Evolutionary conservation across 2,797 vertebrate genomes (phyloP).

Genomic region (Gadopsis marmoratus): DNA sequence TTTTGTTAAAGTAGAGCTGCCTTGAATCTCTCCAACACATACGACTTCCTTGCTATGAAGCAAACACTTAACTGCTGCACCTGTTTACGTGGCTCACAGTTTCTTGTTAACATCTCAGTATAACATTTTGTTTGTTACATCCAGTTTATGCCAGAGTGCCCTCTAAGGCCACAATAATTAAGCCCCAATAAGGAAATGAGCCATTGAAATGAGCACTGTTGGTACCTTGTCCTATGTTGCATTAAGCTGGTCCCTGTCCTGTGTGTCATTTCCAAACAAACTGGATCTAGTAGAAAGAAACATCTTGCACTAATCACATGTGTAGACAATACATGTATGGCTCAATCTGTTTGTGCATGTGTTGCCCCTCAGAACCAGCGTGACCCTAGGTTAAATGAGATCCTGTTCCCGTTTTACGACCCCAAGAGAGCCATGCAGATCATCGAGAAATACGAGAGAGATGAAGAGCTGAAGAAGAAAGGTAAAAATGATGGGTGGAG

Average conservation of each 20-base stretch:
- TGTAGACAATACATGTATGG: slow-evolving; percentile 6
- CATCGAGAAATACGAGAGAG: slow-evolving; percentile 95
- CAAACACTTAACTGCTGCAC: slow-evolving; percentile 36
- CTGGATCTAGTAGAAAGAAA: no score
- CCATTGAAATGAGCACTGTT: background rate
- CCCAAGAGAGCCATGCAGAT: slow-evolving; percentile 97
- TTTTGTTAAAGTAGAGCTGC: slow-evolving; percentile 45
- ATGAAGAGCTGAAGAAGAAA: slow-evolving; percentile 92
- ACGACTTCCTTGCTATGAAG: slow-evolving; percentile 30
- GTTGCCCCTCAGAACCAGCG: slow-evolving; percentile 90
- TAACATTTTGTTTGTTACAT: slow-evolving; percentile 18
- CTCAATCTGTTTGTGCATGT: slow-evolving; percentile 34
- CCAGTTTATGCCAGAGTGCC: slow-evolving; percentile 17
- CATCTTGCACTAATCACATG: no score
- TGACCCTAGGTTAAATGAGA: slow-evolving; percentile 97
- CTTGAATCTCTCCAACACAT: slow-evolving; percentile 33
- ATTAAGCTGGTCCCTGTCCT: slow-evolving; percentile 23
- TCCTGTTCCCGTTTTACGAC: slow-evolving; percentile 99
- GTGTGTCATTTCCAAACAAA: slow-evolving; percentile 21
- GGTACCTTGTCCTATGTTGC: slow-evolving; percentile 27
- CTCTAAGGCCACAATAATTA: background rate
- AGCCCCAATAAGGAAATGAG: slow-evolving; percentile 1
- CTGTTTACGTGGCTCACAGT: slow-evolving; percentile 35
- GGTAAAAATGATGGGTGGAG: slow-evolving; percentile 81
- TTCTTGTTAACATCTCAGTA: slow-evolving; percentile 25